Base-by-base conservation (phyloP, 2,888 invertebrate genomes). In the Dorcus hopei region DNA sequence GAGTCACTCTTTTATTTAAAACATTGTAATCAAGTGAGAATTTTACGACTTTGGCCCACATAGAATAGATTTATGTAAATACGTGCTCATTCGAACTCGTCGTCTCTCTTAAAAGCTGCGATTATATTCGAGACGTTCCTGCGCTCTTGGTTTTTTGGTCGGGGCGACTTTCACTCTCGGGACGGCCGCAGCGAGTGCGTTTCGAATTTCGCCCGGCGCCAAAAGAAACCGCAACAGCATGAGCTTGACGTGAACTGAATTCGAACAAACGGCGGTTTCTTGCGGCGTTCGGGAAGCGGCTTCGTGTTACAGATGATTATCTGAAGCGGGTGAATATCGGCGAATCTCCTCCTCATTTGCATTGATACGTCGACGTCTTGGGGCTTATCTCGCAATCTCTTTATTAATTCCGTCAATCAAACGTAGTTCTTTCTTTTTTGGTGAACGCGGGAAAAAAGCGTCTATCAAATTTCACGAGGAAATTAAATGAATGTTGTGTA, bases 351-450 rank as follows among this genome's bases (percentile, higher is more conserved):
- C 49, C 54, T 54, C 26, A 42, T 58, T 58, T 54, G 49, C 54
- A 54, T 47, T 47, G 57, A 58, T 54, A 52, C 41, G 42, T 49
- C 42, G 42, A 54, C 45, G 54, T 26, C 39, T 45, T 47, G 50
- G 50, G 38, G 50, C 52, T 43, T 58, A 55, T 61, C 59, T 39
- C 43, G 56, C 47, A 14, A 59, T 45, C 45, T 52, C 58, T 58
- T 48, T 55, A 52, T 58, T 55, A 57, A 52, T 47, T 52, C 43
- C 52, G 61, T 57, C 61, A 61, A 61, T 61, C 61, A 61, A 19
- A 19, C 19, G 19, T 14, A 14, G 14, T 14, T 14, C 14, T 14
- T 14, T 14, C 1, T 1, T 14, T 14, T 14, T n/a, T 3, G 3
- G 19, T 19, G 19, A 19, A 19, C 19, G 19, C 19, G 19, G 19